phyloP scores from a whole-genome alignment of 2,113 vertebrate genomes.

The Paraplagusia blochii region DNA sequence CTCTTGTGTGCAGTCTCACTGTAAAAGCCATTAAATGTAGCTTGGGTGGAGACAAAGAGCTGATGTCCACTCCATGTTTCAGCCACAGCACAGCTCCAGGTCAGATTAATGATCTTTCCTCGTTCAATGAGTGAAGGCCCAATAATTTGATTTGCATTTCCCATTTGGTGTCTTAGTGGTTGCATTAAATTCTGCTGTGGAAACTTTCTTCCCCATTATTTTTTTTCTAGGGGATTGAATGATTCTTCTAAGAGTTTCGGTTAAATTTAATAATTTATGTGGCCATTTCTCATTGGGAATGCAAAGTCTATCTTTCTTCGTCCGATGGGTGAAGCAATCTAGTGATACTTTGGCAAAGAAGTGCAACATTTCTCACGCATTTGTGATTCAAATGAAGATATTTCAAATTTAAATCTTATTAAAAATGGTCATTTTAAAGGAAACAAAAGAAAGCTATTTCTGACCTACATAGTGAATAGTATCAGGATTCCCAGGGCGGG shows the following conservation, averaged over 20 bases:
- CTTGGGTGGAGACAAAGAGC: slow-evolving; percentile 16
- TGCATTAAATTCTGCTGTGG: slow-evolving; percentile 27
- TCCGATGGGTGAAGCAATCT: too few species aligned
- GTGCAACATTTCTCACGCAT: neutral
- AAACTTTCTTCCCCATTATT: slow-evolving; percentile 29
- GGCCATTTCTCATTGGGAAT: too few species aligned
- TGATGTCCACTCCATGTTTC: slow-evolving; percentile 14
- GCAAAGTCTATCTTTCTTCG: too few species aligned
- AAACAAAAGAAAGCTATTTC: slow-evolving; percentile 56
- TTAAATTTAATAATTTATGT: too few species aligned
- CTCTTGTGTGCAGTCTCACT: slow-evolving; percentile 32
- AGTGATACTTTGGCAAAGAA: neutral
- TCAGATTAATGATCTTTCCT: slow-evolving; percentile 55
- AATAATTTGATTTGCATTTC: slow-evolving; percentile 65
- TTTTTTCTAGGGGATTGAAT: slow-evolving; percentile 9
- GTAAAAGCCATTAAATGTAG: slow-evolving; percentile 33
- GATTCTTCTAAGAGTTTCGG: slow-evolving; percentile 28
- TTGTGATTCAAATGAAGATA: slow-evolving; percentile 10
- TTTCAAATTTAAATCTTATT: slow-evolving; percentile 4
- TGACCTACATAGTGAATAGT: slow-evolving; percentile 59
- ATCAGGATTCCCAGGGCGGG: slow-evolving; percentile 55
- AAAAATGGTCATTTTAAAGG: slow-evolving; percentile 18
- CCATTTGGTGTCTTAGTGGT: slow-evolving; percentile 34
- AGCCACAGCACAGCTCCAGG: slow-evolving; percentile 44
- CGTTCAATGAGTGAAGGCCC: slow-evolving; percentile 28